These are phyloP conservation scores for Papilio demoleus DNA, from an alignment of 2,888 invertebrate genomes.

Conservation along the genomic window DNA sequence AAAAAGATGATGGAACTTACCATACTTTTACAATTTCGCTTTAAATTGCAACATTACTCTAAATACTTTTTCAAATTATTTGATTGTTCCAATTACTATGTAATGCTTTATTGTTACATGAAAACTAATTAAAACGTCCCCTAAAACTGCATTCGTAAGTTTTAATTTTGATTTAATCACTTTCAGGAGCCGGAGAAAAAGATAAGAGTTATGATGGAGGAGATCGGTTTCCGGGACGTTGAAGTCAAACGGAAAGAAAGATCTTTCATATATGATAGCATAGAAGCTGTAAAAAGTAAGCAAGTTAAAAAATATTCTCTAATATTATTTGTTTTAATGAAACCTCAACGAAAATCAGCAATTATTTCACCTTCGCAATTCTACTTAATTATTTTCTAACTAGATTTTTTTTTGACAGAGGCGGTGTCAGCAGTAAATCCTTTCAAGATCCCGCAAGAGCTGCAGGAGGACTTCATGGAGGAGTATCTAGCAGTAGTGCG, in stretches of 20 bases:
- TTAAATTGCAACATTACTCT: too few relatives aligned
- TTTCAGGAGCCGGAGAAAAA: slow-evolving; percentile 82
- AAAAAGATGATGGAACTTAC: too few relatives aligned
- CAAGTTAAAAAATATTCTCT: slow-evolving; percentile 33
- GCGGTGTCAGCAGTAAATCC: slow-evolving; percentile 82
- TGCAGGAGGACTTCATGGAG: slow-evolving; percentile 54
- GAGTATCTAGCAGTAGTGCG: slow-evolving; percentile 81
- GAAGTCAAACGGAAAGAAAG: slow-evolving; percentile 84
- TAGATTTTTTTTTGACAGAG: slow-evolving; percentile 71
- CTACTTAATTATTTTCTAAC: neutral
- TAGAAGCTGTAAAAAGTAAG: slow-evolving; percentile 85
- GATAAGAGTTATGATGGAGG: slow-evolving; percentile 80
- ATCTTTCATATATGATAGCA: slow-evolving; percentile 82
- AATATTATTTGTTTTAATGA: too few relatives aligned
- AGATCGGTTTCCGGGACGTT: slow-evolving; percentile 84
- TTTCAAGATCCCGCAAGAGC: slow-evolving; percentile 55
- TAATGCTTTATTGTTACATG: too few relatives aligned
- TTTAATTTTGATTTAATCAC: slow-evolving; percentile 20
- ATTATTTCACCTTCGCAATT: too few relatives aligned
- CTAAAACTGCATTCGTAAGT: neutral
- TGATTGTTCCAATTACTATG: too few relatives aligned
- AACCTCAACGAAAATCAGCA: too few relatives aligned
- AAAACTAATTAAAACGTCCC: too few relatives aligned
- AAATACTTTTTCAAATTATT: too few relatives aligned
- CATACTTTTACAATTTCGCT: too few relatives aligned